Evolutionary conservation across 2,888 invertebrate genomes (phyloP), one percentile per base, ranked within the genome.

Genomic region (Crocallis elinguaria): DNA sequence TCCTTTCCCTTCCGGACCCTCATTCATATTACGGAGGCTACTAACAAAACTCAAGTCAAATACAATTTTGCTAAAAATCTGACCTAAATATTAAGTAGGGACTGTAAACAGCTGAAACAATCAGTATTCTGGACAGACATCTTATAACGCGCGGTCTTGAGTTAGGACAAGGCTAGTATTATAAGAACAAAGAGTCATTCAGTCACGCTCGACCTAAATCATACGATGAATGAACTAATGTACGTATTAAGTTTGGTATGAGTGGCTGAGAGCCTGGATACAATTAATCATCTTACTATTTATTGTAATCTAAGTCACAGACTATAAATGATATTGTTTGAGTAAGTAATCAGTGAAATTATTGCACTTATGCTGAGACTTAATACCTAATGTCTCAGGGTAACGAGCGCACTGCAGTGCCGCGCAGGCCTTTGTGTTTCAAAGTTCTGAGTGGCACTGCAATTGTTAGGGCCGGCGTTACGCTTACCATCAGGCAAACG

Each of bases 151-250:
- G 38, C 46, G 51, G 53, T 43, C 55, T 52, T 56, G 53, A 54
- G 55, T 55, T 50, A 60, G 57, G 55, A 63, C 61, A 62, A 60
- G 49, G 55, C 60, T 58, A 51, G 57, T 55, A 52, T 59, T 61
- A 62, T 60, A 62, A 53, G 62, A 54, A 64, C 64, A 67, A 62
- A 66, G 62, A 57, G 46, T 59, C 61, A 57, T 64, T 64, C 57
- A 64, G 44, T 49, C 52, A 54, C 51, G 51, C 59, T 56, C 60
- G 60, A 66, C 66, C 61, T 61, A 60, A 64, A 66, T 64, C 62
- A 64, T 58, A 50, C 57, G 51, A 46, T 57, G 55, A 61, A 64
- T 61, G 55, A 57, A 48, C 59, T 57, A 56, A 64, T 51, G 41
- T 37, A 21, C 38, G 33, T 54, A 50, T 51, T 39, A 30, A 45